Evolutionary conservation across 2,797 vertebrate species (phyloP).

Genomic region (Macropodus opercularis): DNA sequence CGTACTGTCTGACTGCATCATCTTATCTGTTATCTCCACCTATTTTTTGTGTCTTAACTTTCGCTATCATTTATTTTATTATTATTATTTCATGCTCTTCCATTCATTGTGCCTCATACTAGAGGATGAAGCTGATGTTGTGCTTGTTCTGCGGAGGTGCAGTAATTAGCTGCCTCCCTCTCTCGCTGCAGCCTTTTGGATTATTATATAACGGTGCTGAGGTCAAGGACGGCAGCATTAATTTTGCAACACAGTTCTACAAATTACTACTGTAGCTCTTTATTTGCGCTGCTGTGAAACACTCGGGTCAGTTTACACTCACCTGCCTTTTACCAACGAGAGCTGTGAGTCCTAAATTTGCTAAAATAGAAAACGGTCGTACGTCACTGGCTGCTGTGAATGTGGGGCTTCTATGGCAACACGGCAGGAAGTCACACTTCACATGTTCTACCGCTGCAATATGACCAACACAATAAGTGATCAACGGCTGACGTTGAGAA

Average conservation of each 20-base stretch:
- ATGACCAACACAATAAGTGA: too few species aligned
- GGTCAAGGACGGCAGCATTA: slow-evolving; percentile 9
- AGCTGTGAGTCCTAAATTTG: neutral
- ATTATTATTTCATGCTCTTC: too few species aligned
- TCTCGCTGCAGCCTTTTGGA: slow-evolving; percentile 13
- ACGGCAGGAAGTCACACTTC: neutral
- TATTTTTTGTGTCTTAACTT: too few species aligned
- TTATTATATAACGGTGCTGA: slow-evolving; percentile 18
- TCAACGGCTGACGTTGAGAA: slow-evolving; percentile 9
- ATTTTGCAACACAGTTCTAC: neutral
- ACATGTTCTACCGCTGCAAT: neutral
- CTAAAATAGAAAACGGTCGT: neutral
- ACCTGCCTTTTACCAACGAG: neutral
- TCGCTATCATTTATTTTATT: too few species aligned
- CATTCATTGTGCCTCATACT: too few species aligned
- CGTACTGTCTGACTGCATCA: neutral
- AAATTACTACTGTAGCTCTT: slow-evolving; percentile 18
- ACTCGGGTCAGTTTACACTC: neutral
- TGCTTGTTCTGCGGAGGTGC: neutral
- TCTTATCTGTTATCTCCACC: too few species aligned
- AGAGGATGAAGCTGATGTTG: neutral
- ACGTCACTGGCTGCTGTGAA: neutral
- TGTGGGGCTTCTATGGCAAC: slow-evolving; percentile 14
- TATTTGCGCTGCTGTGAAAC: neutral
- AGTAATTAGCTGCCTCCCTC: slow-evolving; percentile 13